A percentile compares a stretch with the other conserved stretches of the same genome.
Conservation (phyloP, 2,888 invertebrate genomes). For the Mechanitis mazaeus region DNA sequence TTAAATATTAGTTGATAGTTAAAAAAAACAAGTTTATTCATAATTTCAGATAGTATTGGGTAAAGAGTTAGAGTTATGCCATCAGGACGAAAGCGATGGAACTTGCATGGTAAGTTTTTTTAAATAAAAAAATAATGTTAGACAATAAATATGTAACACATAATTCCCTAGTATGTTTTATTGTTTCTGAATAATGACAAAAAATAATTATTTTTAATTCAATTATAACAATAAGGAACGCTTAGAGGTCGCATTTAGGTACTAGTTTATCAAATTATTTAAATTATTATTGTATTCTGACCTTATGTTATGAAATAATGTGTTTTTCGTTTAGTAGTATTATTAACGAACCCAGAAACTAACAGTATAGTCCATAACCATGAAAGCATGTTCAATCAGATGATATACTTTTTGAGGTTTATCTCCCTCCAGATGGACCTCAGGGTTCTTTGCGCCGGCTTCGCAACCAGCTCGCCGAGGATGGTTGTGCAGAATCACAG, state of each 20-base stretch:
- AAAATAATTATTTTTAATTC: too few relatives aligned
- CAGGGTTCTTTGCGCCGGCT: constrained; percentile 79
- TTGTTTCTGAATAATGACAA: not conserved
- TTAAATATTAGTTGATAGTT: constrained; percentile 14
- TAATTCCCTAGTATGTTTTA: not conserved
- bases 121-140: constrained; percentile 8
- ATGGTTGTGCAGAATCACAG: constrained; percentile 93
- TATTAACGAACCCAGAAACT: not conserved
- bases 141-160: not conserved
- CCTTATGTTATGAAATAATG: constrained; percentile 11
- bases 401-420: constrained; percentile 30
- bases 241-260: too few relatives aligned
- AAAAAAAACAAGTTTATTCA: constrained; percentile 2
- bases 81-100: constrained; percentile 85
- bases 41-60: not conserved
- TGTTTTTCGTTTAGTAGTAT: too few relatives aligned
- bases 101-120: constrained; percentile 80
- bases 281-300: constrained; percentile 5
- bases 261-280: too few relatives aligned
- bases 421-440: constrained; percentile 78
- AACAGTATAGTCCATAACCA: not conserved
- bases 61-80: constrained; percentile 52
- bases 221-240: too few relatives aligned
- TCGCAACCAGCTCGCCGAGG: constrained; percentile 86
- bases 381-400: constrained; percentile 27